Conservation (phyloP, 2,888 invertebrate species). For the Sminthurinus aureus region DNA sequence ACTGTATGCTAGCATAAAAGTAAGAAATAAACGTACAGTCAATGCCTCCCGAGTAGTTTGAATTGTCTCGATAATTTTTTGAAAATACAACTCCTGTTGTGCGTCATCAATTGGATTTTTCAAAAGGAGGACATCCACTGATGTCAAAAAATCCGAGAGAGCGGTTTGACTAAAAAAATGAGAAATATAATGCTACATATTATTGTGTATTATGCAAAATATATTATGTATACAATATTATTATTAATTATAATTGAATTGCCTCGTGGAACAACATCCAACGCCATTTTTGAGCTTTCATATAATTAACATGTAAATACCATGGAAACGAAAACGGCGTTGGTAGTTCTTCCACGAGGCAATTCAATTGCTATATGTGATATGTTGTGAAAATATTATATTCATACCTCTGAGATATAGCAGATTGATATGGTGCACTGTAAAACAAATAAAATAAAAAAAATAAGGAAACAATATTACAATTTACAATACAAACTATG, state of each 20-base stretch:
- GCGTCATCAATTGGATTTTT: conserved; percentile 56
- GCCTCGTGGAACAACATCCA: too few species aligned
- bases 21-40: conserved; percentile 44
- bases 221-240: too few species aligned
- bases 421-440: conserved; percentile 58
- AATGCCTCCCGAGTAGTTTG: conserved; percentile 58
- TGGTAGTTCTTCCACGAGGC: too few species aligned
- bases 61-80: conserved; percentile 57
- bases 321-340: too few species aligned
- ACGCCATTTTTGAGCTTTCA: too few species aligned
- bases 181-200: too few species aligned
- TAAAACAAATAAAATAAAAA: conserved; percentile 14
- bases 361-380: too few species aligned
- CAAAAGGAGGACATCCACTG: conserved; percentile 58
- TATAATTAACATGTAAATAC: too few species aligned
- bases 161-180: too few species aligned
- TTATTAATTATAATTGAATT: too few species aligned
- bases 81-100: conserved; percentile 57
- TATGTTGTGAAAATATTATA: too few species aligned
- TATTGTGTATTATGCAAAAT: too few species aligned
- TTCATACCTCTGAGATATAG: conserved; percentile 59
- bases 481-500: background rate
- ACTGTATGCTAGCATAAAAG: background rate
- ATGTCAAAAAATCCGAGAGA: conserved; percentile 58
- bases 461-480: background rate